These are phyloP conservation scores for Bombus confusus DNA, from an alignment of 1,140 invertebrate species.

Conservation along the genomic window DNA sequence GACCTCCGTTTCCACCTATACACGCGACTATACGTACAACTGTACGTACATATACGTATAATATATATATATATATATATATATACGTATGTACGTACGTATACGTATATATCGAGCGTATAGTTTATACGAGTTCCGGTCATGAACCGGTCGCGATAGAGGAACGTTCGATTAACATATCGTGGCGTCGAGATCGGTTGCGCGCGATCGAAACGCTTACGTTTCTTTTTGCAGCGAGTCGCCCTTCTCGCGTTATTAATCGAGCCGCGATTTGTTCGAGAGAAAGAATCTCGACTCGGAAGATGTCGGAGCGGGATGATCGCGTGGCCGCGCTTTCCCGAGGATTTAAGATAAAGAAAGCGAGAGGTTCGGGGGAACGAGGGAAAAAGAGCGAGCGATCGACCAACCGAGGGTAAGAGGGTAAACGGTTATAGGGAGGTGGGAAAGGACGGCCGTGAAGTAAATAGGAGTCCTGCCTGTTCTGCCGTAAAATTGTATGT, in stretches of 20 bases:
- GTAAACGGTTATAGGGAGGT: slow-evolving; percentile 54
- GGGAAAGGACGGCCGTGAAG: slow-evolving; percentile 75
- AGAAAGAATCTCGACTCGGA: slow-evolving; percentile 38
- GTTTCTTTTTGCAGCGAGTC: neutral
- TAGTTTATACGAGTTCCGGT: slow-evolving; percentile 14
- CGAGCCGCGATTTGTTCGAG: slow-evolving; percentile 18
- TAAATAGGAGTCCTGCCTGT: slow-evolving; percentile 82
- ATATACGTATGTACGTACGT: rapidly evolving
- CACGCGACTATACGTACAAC: neutral
- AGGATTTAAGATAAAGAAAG: slow-evolving; percentile 67
- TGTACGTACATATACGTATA: rapidly evolving
- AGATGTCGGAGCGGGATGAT: slow-evolving; percentile 73
- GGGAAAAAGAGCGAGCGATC: neutral
- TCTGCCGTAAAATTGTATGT: slow-evolving; percentile 84
- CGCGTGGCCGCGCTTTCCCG: slow-evolving; percentile 63
- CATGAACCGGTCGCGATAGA: slow-evolving; percentile 24
- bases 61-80: neutral
- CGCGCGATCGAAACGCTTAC: neutral
- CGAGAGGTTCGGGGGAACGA: neutral
- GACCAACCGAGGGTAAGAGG: slow-evolving; percentile 33
- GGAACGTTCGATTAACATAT: slow-evolving; percentile 41
- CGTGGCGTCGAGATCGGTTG: slow-evolving; percentile 16
- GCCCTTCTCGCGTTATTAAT: slow-evolving; percentile 17
- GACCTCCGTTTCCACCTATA: neutral
- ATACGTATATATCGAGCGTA: neutral